Evolutionary conservation across 2,797 vertebrate species (phyloP), one percentile per base, ranked within the genome.

Genomic region (Mionectes olivaceus): DNA sequence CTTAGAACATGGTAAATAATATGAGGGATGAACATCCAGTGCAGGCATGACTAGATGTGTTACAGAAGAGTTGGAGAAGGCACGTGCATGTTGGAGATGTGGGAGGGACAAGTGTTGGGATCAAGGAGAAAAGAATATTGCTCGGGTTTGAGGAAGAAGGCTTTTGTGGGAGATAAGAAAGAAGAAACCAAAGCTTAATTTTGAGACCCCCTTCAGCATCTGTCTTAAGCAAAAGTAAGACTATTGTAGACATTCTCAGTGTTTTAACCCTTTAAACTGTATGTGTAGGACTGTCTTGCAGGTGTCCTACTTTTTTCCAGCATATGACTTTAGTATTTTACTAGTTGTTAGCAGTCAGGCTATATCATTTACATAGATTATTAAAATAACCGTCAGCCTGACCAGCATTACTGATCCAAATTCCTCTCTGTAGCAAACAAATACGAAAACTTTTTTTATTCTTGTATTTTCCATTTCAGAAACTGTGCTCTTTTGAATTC

Each of bases 41-140:
- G 28, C 33, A 43, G 47, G 28, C 21, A 47, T 69, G 7, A 8
- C 73, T 71, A 77, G 55, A 49, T 89, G 94, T 78, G 87, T 94
- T 83, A 86, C 77, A 60, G 89, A 81, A 93, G 84, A 71, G 97
- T 93, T 87, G 97, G 56, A 85, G 95, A 97, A 92, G 90, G 97
- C 35, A 49, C 3, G 96, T 87, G 98, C 44, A 97, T 59, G 97
- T 97, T 52, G 33, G 65, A 80, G 73, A 23, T 56, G 52, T 65
- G 59, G 52, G 80, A 73, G 53, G 64, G 71, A 79, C 50, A 61
- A 63, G 89, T 3, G 46, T 43, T 74, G 55, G 81, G 78, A 68
- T 63, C 46, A 69, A 69, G 65, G 75, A 91, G 79, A 71, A 57
- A 86, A 70, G 73, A 76, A 32, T 19, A n/a, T 55, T 63, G 67